These are phyloP conservation scores for Carettochelys insculpta DNA, from an alignment of 2,113 vertebrate species.

Conservation along the genomic window DNA sequence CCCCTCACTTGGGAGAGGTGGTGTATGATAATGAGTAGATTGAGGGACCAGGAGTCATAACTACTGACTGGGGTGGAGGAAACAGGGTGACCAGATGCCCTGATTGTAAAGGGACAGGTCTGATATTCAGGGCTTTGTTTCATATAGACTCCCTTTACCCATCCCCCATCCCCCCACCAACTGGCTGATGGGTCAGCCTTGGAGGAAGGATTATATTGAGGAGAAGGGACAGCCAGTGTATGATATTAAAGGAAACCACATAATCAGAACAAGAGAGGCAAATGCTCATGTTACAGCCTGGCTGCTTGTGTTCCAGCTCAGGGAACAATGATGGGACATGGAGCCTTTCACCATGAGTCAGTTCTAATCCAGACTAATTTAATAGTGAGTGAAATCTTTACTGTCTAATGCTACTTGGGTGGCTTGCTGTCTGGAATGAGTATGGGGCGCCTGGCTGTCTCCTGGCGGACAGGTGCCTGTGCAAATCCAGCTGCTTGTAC, in stretches of 20 bases:
- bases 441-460: background rate
- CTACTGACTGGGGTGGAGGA: accelerated
- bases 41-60: too few species aligned
- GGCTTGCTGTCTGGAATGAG: background rate
- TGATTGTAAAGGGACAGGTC: too few species aligned
- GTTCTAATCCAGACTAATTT: background rate
- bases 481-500: background rate
- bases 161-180: too few species aligned
- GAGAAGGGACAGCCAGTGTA: accelerated
- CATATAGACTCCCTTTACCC: too few species aligned
- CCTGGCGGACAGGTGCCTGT: background rate
- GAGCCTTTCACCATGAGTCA: background rate
- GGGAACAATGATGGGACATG: background rate
- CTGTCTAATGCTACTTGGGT: background rate
- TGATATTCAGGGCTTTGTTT: too few species aligned
- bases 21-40: background rate
- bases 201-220: background rate
- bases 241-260: background rate
- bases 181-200: too few species aligned
- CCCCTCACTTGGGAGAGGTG: background rate
- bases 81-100: too few species aligned
- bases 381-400: background rate
- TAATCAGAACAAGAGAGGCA: background rate
- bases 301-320: background rate
- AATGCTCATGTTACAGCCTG: background rate